These are phyloP conservation scores for Drepana falcataria DNA, from an alignment of 2,888 invertebrate genomes.

Conservation along the genomic window DNA sequence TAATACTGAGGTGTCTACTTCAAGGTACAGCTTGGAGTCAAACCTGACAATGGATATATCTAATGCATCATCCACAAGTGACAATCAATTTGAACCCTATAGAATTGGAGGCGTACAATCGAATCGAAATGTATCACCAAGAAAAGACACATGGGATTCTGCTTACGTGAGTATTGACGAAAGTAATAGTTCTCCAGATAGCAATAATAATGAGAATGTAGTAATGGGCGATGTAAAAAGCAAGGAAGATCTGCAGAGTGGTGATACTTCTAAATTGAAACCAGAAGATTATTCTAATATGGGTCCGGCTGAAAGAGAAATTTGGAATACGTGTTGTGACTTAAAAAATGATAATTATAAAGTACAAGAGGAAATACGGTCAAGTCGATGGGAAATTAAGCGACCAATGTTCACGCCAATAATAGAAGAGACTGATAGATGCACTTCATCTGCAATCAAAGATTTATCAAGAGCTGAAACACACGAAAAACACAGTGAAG, in stretches of 20 bases:
- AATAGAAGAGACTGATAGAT: slow-evolving; percentile 65
- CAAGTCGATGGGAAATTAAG: slow-evolving; percentile 46
- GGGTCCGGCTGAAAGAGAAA: slow-evolving; percentile 70
- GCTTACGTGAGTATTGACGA: slow-evolving; percentile 77
- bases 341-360: slow-evolving; percentile 35
- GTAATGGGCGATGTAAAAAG: slow-evolving; percentile 32
- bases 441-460: slow-evolving; percentile 45
- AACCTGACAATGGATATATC: slow-evolving; percentile 36
- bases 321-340: slow-evolving; percentile 58
- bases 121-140: slow-evolving; percentile 42
- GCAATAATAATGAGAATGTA: slow-evolving; percentile 54
- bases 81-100: slow-evolving; percentile 30
- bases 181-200: slow-evolving; percentile 63
- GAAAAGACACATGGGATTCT: slow-evolving; percentile 73
- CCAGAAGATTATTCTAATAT: slow-evolving; percentile 48
- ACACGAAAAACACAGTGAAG: slow-evolving; percentile 28
- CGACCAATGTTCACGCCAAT: slow-evolving; percentile 62
- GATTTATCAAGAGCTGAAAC: slow-evolving; percentile 29
- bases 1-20: slow-evolving; percentile 28
- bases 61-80: slow-evolving; percentile 31
- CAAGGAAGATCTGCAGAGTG: slow-evolving; percentile 42
- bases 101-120: slow-evolving; percentile 27
- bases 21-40: slow-evolving; percentile 54
- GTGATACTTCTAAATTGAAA: slow-evolving; percentile 28
- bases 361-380: slow-evolving; percentile 39